Conservation (phyloP, 2,113 vertebrate genomes). For the Cottus gobio region DNA sequence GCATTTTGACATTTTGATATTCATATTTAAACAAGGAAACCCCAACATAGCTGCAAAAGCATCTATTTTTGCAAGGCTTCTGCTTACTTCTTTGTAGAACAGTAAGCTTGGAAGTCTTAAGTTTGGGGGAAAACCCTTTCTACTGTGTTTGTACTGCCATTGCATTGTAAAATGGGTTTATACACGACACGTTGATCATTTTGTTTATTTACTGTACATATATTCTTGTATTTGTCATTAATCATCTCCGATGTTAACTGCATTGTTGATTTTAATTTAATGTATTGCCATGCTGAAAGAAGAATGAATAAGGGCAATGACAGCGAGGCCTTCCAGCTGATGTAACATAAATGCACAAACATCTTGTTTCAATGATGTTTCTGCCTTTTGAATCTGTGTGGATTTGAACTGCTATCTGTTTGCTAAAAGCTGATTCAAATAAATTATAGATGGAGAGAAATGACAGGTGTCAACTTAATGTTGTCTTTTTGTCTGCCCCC, state of each 20-base stretch:
- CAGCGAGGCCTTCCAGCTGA: constrained; percentile 51
- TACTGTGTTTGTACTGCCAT: constrained; percentile 59
- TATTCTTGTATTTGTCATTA: constrained; percentile 34
- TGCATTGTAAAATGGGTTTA: constrained; percentile 35
- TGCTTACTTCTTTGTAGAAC: constrained; percentile 49
- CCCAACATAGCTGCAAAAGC: constrained; percentile 43
- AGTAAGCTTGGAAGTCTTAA: constrained; percentile 6
- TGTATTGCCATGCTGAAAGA: constrained; percentile 32
- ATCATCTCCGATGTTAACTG: constrained; percentile 30
- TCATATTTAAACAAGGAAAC: constrained; percentile 52
- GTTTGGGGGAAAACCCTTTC: constrained; percentile 51
- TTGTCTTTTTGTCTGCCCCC: constrained; percentile 45
- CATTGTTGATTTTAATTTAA: constrained; percentile 33
- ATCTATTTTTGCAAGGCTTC: constrained; percentile 68
- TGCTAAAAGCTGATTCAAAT: constrained; percentile 77
- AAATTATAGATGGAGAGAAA: constrained; percentile 74
- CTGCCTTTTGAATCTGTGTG: constrained; percentile 66
- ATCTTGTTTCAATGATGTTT: constrained; percentile 68
- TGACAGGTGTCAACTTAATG: constrained; percentile 45
- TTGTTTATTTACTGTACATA: constrained; percentile 50
- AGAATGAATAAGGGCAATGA: constrained; percentile 23
- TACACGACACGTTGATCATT: constrained; percentile 25
- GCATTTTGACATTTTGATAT: constrained; percentile 52
- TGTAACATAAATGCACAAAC: constrained; percentile 60
- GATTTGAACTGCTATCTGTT: constrained; percentile 66